Evolutionary conservation across 2,888 invertebrate species (phyloP).

Genomic region (Macrosoma leucophasiata): DNA sequence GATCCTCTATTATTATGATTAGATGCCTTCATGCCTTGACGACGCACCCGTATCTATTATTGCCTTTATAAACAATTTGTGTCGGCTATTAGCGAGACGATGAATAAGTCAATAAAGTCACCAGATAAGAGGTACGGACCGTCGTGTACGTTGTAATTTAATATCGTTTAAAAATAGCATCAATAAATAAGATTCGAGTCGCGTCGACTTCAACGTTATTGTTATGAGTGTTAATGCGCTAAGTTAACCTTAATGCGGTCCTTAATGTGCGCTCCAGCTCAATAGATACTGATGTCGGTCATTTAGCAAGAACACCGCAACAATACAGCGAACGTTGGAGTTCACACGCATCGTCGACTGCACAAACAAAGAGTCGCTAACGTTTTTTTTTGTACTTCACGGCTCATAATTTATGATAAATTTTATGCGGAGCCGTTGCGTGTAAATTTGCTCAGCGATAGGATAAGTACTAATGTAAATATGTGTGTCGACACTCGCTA

Average conservation of each 20-base stretch:
- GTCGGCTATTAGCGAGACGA: slow-evolving; percentile 30
- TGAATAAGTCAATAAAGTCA: slow-evolving; percentile 44
- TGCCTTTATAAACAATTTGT: slow-evolving; percentile 32
- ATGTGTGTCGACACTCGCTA: slow-evolving; percentile 12
- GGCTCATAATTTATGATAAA: slow-evolving; percentile 47
- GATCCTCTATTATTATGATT: slow-evolving; percentile 28
- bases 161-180: slow-evolving; percentile 45
- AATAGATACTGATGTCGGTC: slow-evolving; percentile 34
- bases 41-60: slow-evolving; percentile 11
- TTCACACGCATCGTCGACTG: slow-evolving; percentile 53
- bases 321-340: slow-evolving; percentile 36
- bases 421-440: slow-evolving; percentile 38
- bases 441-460: slow-evolving; percentile 50
- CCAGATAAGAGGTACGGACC: slow-evolving; percentile 36
- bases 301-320: slow-evolving; percentile 33
- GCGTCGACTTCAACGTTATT: slow-evolving; percentile 40
- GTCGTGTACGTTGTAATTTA: slow-evolving; percentile 33
- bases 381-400: slow-evolving; percentile 39
- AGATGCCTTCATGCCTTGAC: slow-evolving; percentile 9
- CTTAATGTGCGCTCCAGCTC: slow-evolving; percentile 35
- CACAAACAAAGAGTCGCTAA: slow-evolving; percentile 44
- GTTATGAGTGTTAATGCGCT: slow-evolving; percentile 49
- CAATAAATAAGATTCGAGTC: slow-evolving; percentile 54
- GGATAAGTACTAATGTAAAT: slow-evolving; percentile 40
- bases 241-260: slow-evolving; percentile 40